Conservation (phyloP, 2,113 vertebrate species). For the Artemisiospiza belli region DNA sequence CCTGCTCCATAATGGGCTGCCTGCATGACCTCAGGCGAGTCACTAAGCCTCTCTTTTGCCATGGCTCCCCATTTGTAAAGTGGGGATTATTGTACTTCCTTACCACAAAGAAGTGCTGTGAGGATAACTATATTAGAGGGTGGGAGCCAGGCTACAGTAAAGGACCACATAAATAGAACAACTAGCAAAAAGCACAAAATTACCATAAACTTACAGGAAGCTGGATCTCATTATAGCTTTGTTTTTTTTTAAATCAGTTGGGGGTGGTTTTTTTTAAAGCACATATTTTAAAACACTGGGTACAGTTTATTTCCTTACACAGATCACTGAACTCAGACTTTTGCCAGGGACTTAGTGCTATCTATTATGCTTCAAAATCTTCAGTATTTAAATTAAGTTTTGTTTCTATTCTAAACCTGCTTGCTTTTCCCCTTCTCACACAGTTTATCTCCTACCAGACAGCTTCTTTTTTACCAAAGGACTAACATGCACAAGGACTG, state of each 20-base stretch:
- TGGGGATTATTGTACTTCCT: slow-evolving; percentile 14
- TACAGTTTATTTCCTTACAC: neutral
- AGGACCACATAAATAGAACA: neutral
- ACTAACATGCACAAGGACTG: neutral
- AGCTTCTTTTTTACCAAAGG: neutral
- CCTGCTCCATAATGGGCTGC: neutral
- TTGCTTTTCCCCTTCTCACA: neutral
- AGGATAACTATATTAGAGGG: neutral
- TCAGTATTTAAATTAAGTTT: neutral
- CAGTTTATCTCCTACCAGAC: neutral
- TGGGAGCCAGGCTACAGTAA: neutral
- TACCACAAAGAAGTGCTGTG: neutral
- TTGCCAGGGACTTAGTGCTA: neutral
- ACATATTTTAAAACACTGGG: neutral
- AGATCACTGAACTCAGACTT: neutral
- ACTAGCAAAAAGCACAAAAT: neutral
- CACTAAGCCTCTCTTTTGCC: slow-evolving; percentile 22
- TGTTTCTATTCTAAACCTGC: neutral
- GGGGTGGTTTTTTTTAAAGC: neutral
- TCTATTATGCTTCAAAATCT: neutral
- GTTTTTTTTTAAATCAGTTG: neutral
- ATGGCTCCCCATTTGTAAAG: neutral
- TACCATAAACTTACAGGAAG: neutral
- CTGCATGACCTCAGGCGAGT: slow-evolving; percentile 12
- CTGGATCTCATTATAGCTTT: neutral